Evolutionary conservation across 2,888 invertebrate species (phyloP).

Genomic region (Apoda limacodes): DNA sequence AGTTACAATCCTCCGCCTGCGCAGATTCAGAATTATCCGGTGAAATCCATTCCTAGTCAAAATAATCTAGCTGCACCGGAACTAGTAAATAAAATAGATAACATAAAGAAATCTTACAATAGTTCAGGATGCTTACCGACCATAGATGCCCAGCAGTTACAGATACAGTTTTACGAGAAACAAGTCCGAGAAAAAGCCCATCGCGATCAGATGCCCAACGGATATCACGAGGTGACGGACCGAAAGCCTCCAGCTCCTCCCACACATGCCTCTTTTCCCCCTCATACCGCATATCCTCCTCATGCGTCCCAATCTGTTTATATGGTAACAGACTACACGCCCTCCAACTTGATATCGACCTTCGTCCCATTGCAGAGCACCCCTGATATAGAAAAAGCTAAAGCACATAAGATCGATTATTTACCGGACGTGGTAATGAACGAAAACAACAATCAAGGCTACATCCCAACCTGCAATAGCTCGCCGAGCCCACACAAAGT

Average conservation of each 20-base stretch:
- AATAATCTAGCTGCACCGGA: slow-evolving; percentile 56
- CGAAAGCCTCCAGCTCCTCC: slow-evolving; percentile 26
- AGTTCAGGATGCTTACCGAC: slow-evolving; percentile 23
- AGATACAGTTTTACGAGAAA: slow-evolving; percentile 63
- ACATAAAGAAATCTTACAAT: slow-evolving; percentile 10
- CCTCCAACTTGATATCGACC: slow-evolving; percentile 45
- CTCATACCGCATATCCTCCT: slow-evolving; percentile 24
- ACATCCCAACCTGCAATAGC: slow-evolving; percentile 21
- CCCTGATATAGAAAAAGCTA: slow-evolving; percentile 61
- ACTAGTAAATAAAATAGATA: slow-evolving; percentile 38
- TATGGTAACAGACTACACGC: slow-evolving; percentile 61
- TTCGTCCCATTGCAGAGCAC: slow-evolving; percentile 62
- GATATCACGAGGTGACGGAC: slow-evolving; percentile 24
- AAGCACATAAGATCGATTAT: slow-evolving; percentile 56
- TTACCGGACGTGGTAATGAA: slow-evolving; percentile 60
- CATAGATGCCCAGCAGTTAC: slow-evolving; percentile 51
- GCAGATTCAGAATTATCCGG: slow-evolving; percentile 33
- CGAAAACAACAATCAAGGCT: slow-evolving; percentile 33
- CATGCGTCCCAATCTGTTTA: slow-evolving; percentile 41
- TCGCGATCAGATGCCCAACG: slow-evolving; percentile 30
- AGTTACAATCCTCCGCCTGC: slow-evolving; percentile 28
- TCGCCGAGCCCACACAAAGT: slow-evolving; percentile 24
- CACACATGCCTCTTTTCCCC: slow-evolving; percentile 23
- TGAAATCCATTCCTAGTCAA: slow-evolving; percentile 47
- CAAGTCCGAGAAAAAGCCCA: slow-evolving; percentile 53